Base-by-base conservation (phyloP, 2,888 invertebrate genomes). In the Brachyopa scutellaris region DNA sequence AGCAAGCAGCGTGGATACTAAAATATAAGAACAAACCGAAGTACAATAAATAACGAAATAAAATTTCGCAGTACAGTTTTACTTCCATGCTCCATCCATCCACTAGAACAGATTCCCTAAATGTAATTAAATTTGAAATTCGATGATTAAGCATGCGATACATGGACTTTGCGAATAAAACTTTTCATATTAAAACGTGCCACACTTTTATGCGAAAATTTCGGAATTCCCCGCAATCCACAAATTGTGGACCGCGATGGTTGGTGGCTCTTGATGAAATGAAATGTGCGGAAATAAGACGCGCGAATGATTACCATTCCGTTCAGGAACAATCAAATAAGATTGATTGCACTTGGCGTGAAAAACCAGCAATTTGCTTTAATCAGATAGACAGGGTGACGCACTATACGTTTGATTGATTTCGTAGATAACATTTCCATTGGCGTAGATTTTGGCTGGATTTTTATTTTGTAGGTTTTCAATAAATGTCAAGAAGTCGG, bases 101-200 rank as follows among this genome's bases (percentile, higher is more conserved):
- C n/a, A n/a, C n/a, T n/a, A n/a, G n/a, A n/a, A n/a, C n/a, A n/a
- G n/a, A n/a, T n/a, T n/a, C n/a, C n/a, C n/a, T n/a, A n/a, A n/a
- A n/a, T n/a, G 42, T 59, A 42, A 59, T 59, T 42, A 42, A 61
- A 61, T 61, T 26, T 26, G 15, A 17, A 57, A 57, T 17, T 57
- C n/a, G 26, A 29, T 45, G 19, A 47, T 47, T 57, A 47, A 47
- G 36, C 69, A 69, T 69, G 57, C 47, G 36, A 69, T 47, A 17
- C 29, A 47, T 57, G 67, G 31, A 57, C 11, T 19, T 15, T 5
- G 36, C 23, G 42, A 11, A 40, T 40, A 47, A 55, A 57, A 26
- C 11, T 23, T 45, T 45, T 17, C 23, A 8, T 36, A 53, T 26
- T 36, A 19, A 57, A 57, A 69, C 69, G 57, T 69, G 57, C 19